Percentiles rank a stretch among this genome's conserved stretches.
Conservation (phyloP, 2,113 vertebrate species). For the Centrocercus urophasianus region DNA sequence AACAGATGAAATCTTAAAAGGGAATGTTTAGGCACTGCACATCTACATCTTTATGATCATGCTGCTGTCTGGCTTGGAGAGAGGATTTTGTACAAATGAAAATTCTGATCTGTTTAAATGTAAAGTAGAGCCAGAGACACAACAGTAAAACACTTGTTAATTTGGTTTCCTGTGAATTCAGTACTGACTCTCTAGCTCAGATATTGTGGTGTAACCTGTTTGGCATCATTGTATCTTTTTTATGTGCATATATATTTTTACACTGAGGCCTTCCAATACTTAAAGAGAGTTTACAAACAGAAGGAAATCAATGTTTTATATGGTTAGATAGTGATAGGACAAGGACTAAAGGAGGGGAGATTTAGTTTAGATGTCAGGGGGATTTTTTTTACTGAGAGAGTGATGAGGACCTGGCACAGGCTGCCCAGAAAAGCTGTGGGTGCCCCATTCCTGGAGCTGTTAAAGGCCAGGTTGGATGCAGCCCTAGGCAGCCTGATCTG, state of each 20-base stretch:
- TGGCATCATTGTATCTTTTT: neutral
- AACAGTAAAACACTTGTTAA: constrained; percentile 6
- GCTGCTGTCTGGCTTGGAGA: neutral
- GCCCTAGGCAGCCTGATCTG: too few relatives aligned
- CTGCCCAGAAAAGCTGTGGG: too few relatives aligned
- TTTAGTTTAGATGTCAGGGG: too few relatives aligned
- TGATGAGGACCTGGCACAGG: too few relatives aligned
- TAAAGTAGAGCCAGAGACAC: neutral
- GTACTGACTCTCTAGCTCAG: neutral
- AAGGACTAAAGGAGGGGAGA: too few relatives aligned
- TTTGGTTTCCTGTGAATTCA: neutral
- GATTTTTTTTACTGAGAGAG: too few relatives aligned
- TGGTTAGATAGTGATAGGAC: too few relatives aligned
- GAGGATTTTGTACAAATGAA: neutral
- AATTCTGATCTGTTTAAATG: neutral
- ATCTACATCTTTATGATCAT: constrained; percentile 46
- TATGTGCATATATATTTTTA: neutral
- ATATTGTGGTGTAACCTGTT: neutral
- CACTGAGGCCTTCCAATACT: too few relatives aligned
- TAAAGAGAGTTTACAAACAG: too few relatives aligned
- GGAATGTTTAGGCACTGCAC: neutral
- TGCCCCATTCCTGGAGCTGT: too few relatives aligned
- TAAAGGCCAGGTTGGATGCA: too few relatives aligned
- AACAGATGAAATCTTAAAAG: constrained; percentile 43
- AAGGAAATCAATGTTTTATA: too few relatives aligned